These are phyloP conservation scores for Anguilla megastoma DNA, from an alignment of 2,797 vertebrate species.

Conservation along the genomic window DNA sequence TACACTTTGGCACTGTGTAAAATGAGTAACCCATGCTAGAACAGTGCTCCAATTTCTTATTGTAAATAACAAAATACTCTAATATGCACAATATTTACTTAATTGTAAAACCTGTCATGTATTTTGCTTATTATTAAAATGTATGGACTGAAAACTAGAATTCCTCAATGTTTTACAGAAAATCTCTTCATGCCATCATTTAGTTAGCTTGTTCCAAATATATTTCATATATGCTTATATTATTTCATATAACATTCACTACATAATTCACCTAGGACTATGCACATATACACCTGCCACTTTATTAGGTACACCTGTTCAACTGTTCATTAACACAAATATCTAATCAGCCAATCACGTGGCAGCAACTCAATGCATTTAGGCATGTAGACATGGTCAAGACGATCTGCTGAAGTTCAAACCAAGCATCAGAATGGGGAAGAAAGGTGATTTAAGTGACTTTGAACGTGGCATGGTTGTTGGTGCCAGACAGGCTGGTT, in stretches of 20 bases:
- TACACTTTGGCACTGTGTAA: slow-evolving; percentile 26
- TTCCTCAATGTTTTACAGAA: slow-evolving; percentile 9
- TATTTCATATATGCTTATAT: not conserved
- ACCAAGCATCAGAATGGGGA: too few relatives aligned
- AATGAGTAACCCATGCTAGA: slow-evolving; percentile 14
- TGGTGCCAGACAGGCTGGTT: too few relatives aligned
- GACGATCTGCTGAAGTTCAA: too few relatives aligned
- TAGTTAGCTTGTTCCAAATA: not conserved
- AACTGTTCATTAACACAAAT: too few relatives aligned
- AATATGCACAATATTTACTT: slow-evolving; percentile 40
- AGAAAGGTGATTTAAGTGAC: too few relatives aligned
- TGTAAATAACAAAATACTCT: slow-evolving; percentile 27
- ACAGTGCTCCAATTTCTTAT: not conserved
- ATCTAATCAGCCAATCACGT: too few relatives aligned
- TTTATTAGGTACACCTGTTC: too few relatives aligned
- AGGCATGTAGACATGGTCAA: too few relatives aligned
- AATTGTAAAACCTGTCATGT: slow-evolving; percentile 38
- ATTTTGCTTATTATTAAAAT: slow-evolving; percentile 53
- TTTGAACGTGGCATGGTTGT: too few relatives aligned
- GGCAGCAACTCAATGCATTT: too few relatives aligned
- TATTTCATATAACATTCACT: not conserved
- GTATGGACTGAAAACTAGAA: slow-evolving; percentile 23
- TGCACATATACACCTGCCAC: too few relatives aligned
- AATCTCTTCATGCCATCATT: not conserved
- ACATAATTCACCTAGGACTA: too few relatives aligned